Conservation (phyloP, 1,140 invertebrate genomes). For the Steinernema feltiae region DNA sequence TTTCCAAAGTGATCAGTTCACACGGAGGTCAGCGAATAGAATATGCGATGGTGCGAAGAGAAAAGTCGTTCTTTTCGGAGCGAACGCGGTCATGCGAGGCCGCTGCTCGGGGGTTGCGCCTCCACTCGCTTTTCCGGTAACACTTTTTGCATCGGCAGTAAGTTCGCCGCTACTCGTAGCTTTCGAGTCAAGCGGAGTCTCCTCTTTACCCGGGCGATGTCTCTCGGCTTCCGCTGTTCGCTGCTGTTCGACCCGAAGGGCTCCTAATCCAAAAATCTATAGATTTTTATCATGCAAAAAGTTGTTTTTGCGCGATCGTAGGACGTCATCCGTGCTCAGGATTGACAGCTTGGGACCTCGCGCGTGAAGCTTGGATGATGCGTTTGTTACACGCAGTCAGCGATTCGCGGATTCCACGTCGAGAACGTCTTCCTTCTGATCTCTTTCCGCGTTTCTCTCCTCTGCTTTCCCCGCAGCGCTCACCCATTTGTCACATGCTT, state of each 20-base stretch:
- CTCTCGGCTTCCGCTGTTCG: background rate
- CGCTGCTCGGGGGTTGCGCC: background rate
- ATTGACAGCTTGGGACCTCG: background rate
- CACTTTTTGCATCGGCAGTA: too few relatives aligned
- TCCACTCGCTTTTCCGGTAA: background rate
- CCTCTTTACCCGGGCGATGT: too few relatives aligned
- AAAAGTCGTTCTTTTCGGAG: background rate
- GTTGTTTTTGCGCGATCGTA: background rate
- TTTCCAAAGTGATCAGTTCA: too few relatives aligned
- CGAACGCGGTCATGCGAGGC: background rate
- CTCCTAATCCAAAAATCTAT: conserved; percentile 1
- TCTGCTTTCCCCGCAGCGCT: too few relatives aligned
- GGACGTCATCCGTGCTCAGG: background rate
- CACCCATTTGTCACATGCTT: too few relatives aligned
- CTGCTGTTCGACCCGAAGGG: background rate
- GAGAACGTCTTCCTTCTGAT: background rate
- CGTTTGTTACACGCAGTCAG: background rate
- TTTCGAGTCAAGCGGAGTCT: too few relatives aligned
- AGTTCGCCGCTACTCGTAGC: too few relatives aligned
- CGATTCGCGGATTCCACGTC: background rate
- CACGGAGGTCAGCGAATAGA: background rate
- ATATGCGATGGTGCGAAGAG: background rate
- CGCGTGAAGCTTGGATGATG: background rate
- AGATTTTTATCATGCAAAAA: background rate
- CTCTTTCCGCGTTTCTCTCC: too few relatives aligned